A percentile compares a stretch with the other conserved stretches of the same genome.
phyloP scores from a whole-genome alignment of 2,888 invertebrate species.

The Bimastos eiseni region DNA sequence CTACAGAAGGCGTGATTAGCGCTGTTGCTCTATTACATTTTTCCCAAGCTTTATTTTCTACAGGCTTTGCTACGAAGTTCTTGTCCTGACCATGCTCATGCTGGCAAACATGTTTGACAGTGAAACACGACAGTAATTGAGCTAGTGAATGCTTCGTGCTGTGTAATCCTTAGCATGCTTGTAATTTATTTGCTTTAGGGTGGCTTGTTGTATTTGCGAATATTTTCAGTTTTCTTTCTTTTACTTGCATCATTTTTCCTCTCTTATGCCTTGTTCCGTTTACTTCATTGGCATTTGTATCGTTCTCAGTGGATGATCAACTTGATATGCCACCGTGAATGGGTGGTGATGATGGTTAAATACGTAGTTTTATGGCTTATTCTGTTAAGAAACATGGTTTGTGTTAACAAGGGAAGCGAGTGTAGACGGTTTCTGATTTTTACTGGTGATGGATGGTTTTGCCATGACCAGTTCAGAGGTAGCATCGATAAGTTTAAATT shows the following conservation, averaged over 20 bases:
- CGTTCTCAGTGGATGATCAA: not conserved
- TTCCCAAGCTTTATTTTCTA: not conserved
- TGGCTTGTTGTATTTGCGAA: not conserved
- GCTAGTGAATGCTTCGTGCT: not conserved
- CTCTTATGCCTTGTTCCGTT: not conserved
- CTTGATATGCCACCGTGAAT: not conserved
- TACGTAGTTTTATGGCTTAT: not conserved
- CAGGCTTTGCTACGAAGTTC: not conserved
- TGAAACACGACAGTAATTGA: not conserved
- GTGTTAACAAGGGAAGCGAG: not conserved
- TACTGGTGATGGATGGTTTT: not conserved
- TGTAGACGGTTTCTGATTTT: not conserved
- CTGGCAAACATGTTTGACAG: not conserved
- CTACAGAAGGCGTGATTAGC: not conserved
- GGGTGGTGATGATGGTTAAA: not conserved
- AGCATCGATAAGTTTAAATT: not conserved
- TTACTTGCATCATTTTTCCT: not conserved
- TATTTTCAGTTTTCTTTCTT: not conserved
- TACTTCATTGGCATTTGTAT: not conserved
- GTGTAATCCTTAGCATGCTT: not conserved
- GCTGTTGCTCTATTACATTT: not conserved
- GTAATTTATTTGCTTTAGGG: constrained; percentile 9
- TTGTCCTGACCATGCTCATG: not conserved
- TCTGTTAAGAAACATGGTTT: not conserved
- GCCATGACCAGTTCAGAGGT: not conserved